Conservation (phyloP, 2,113 vertebrate species). For the Morone saxatilis region DNA sequence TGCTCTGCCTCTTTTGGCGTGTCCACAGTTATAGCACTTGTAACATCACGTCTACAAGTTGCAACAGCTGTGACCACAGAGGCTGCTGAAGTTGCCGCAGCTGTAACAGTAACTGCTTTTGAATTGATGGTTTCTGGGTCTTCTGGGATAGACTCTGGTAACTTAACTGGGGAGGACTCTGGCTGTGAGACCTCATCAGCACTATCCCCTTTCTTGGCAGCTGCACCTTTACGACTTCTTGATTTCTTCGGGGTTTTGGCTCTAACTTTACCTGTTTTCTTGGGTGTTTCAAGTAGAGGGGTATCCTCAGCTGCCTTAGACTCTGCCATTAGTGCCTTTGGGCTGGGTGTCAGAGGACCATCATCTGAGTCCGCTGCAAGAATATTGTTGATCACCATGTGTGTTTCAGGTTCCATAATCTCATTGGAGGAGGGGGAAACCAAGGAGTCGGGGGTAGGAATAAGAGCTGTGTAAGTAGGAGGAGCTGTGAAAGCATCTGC, state of each 20-base stretch:
- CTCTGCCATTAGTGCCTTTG: slow-evolving; percentile 50
- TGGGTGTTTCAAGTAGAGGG: slow-evolving; percentile 82
- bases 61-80: slow-evolving; percentile 84
- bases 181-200: slow-evolving; percentile 77
- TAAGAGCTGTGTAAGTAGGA: slow-evolving; percentile 81
- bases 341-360: slow-evolving; percentile 57
- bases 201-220: slow-evolving; percentile 80
- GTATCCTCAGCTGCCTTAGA: slow-evolving; percentile 76
- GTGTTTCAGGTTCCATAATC: slow-evolving; percentile 88
- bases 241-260: slow-evolving; percentile 87
- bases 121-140: slow-evolving; percentile 81
- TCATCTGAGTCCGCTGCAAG: slow-evolving; percentile 79
- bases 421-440: slow-evolving; percentile 84
- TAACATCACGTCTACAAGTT: slow-evolving; percentile 83
- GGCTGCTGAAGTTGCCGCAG: slow-evolving; percentile 70
- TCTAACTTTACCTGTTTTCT: slow-evolving; percentile 89
- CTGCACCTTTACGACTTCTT: slow-evolving; percentile 85
- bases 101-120: slow-evolving; percentile 80
- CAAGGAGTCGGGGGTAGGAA: slow-evolving; percentile 84
- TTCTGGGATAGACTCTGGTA: slow-evolving; percentile 86
- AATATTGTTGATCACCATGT: slow-evolving; percentile 87
- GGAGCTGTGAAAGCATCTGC: slow-evolving; percentile 89
- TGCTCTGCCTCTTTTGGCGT: slow-evolving; percentile 87
- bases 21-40: slow-evolving; percentile 80
- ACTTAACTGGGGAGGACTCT: slow-evolving; percentile 78